Conservation (phyloP, 2,113 vertebrate genomes). For the Pterocles orientalis region DNA sequence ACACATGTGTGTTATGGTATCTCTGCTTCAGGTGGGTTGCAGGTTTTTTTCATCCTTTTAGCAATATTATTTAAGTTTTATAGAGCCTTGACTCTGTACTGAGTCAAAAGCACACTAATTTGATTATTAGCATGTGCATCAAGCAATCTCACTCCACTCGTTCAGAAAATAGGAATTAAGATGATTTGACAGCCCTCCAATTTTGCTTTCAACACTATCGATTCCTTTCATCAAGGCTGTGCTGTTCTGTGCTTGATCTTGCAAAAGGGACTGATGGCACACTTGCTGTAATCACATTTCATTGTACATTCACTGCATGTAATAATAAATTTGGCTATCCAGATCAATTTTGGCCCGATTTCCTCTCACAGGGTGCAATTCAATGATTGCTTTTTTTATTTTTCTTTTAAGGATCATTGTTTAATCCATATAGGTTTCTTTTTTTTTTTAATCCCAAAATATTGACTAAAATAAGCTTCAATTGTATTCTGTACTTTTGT, state of each 20-base stretch:
- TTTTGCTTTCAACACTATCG: slow-evolving; percentile 82
- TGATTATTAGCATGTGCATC: slow-evolving; percentile 76
- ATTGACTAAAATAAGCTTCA: neutral
- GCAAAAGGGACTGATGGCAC: slow-evolving; percentile 68
- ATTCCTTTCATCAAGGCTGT: slow-evolving; percentile 75
- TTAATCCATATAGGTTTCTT: neutral
- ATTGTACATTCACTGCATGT: slow-evolving; percentile 69
- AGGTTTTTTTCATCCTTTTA: neutral
- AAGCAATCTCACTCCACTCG: slow-evolving; percentile 65
- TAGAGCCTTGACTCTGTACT: neutral
- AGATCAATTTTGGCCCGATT: slow-evolving; percentile 74
- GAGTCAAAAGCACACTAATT: slow-evolving; percentile 74
- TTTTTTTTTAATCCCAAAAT: neutral
- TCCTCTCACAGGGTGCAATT: slow-evolving; percentile 67
- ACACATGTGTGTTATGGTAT: neutral
- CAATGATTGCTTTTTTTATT: slow-evolving; percentile 40
- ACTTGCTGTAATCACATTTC: slow-evolving; percentile 73
- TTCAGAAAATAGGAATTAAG: slow-evolving; percentile 79
- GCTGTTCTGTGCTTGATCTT: slow-evolving; percentile 61
- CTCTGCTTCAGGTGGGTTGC: neutral
- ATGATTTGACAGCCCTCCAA: slow-evolving; percentile 81
- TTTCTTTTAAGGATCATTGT: slow-evolving; percentile 7
- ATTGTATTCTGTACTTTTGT: slow-evolving; percentile 3
- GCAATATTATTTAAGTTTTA: neutral
- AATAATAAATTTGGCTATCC: slow-evolving; percentile 74